These are phyloP conservation scores for Graphium colonna DNA, from an alignment of 2,888 invertebrate genomes.

Conservation along the genomic window DNA sequence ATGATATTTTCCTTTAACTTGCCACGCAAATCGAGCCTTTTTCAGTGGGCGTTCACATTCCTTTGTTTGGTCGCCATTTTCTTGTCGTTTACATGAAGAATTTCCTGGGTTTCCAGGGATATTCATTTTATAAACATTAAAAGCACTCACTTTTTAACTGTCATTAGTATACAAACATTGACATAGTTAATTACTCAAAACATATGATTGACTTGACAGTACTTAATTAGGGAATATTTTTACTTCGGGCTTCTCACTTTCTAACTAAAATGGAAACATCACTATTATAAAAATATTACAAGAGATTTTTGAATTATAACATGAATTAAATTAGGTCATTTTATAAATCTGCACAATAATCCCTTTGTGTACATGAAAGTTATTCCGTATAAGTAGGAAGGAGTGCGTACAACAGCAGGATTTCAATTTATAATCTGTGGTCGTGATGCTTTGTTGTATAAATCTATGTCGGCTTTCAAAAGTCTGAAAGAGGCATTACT, in stretches of 20 bases:
- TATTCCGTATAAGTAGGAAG: too few relatives aligned
- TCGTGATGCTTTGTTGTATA: too few relatives aligned
- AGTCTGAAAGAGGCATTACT: too few relatives aligned
- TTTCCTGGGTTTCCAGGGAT: conserved; percentile 57
- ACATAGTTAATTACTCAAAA: conserved; percentile 68
- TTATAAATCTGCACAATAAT: too few relatives aligned
- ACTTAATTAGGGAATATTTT: conserved; percentile 45
- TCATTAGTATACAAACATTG: conserved; percentile 76
- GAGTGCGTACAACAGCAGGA: too few relatives aligned
- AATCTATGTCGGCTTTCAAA: too few relatives aligned
- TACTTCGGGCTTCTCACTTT: conserved; percentile 26
- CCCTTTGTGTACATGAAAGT: too few relatives aligned
- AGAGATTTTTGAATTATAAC: too few relatives aligned
- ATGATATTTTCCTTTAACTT: conserved; percentile 83
- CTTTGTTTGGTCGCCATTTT: conserved; percentile 72
- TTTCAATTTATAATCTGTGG: too few relatives aligned
- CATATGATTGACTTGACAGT: conserved; percentile 73
- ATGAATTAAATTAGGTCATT: too few relatives aligned
- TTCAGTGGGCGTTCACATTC: conserved; percentile 81
- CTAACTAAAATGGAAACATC: not conserved
- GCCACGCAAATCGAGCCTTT: conserved; percentile 84
- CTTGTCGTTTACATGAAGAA: conserved; percentile 72
- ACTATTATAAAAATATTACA: not conserved
- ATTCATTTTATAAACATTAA: conserved; percentile 51
- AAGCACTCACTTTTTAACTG: conserved; percentile 35